Base-by-base conservation (phyloP, 2,113 vertebrate species). In the Ptychochromis oligacanthus region DNA sequence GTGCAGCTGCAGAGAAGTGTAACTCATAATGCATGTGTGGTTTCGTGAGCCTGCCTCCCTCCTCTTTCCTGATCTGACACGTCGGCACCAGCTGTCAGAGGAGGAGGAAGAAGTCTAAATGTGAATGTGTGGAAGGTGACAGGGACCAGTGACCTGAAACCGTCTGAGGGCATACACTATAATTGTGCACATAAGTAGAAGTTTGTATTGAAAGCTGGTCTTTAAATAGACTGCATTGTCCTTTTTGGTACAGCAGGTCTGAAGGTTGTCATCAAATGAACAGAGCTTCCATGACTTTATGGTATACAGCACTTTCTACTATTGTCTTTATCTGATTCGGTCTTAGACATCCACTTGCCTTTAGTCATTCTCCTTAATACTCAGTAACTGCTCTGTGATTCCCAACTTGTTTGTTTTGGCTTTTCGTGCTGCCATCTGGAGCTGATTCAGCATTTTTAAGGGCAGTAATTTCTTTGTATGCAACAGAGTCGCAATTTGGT, bases 111-210 rank as follows among this genome's bases (percentile, higher is more conserved):
- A 79, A 79, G 87, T 88, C 87, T 86, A 89, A 91, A 94, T 92
- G 90, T 92, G 92, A 90, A 93, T 81, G 67, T 85, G 86, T 87
- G 84, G 80, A 89, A 86, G 86, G 79, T 58, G 85, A 91, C 82
- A 82, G 80, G 75, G 89, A 85, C 84, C 86, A 49, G 80, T 85
- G 88, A 85, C 82, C 83, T 88, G 67, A 61, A 84, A 80, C 61
- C 46, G 82, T 90, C 86, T 79, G 81, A 89, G 84, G 87, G 65
- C 83, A 77, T 8, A 89, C 87, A 87, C 84, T 86, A 84, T 77
- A 81, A 77, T 58, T 88, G 89, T 89, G 91, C 90, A 93, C 91
- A 91, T 82, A 83, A 92, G 83, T 89, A 87, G 83, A 79, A 79
- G 46, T 86, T 87, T 31, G 81, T 55, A 74, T 83, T 64, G 82